phyloP scores from a whole-genome alignment of 2,888 invertebrate genomes.

The Sminthurides aquaticus region DNA sequence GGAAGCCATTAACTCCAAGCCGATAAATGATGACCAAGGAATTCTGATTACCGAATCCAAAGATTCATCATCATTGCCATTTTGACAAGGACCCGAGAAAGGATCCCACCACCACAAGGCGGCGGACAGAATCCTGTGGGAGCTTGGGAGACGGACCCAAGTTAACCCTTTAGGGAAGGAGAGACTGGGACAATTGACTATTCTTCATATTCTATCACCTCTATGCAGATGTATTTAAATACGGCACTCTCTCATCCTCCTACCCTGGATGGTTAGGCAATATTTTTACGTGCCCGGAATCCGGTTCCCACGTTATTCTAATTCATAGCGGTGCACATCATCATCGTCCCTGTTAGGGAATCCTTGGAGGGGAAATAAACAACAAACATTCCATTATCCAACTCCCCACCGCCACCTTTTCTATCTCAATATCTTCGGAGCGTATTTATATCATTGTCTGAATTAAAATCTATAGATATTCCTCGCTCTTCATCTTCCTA shows the following conservation, averaged over 20 bases:
- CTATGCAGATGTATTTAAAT: neutral
- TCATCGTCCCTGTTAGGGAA: no score
- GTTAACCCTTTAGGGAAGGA: no score
- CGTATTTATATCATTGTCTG: neutral
- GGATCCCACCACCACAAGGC: no score
- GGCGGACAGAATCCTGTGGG: no score
- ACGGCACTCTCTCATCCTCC: neutral
- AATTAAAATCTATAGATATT: neutral
- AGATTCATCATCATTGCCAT: neutral
- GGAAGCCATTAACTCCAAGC: neutral
- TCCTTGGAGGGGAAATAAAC: neutral
- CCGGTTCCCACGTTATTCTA: neutral
- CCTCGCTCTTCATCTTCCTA: neutral
- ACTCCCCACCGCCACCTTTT: no score
- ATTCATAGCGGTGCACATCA: no score
- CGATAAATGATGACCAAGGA: no score
- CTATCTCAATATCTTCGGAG: neutral
- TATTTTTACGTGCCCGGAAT: neutral
- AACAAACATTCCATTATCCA: neutral
- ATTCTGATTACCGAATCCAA: neutral
- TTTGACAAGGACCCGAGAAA: neutral
- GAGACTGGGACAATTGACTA: no score
- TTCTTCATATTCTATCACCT: no score
- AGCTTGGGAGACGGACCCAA: no score
- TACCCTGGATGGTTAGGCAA: no score